These are phyloP conservation scores for Molorchus minor DNA, from an alignment of 2,888 invertebrate species.

Conservation along the genomic window DNA sequence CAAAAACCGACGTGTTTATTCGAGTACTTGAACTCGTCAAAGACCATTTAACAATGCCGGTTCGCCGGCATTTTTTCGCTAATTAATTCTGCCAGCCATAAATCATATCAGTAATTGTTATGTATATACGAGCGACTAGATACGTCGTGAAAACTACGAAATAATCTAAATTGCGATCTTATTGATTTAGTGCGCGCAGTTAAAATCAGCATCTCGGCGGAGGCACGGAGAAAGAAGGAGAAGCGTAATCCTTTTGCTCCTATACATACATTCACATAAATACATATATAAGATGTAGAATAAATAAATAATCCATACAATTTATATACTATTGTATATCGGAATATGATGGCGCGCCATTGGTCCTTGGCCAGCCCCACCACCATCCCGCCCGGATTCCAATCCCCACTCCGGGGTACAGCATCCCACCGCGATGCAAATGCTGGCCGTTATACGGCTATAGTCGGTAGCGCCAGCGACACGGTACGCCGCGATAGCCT, in stretches of 20 bases:
- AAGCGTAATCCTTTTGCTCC: slow-evolving; percentile 56
- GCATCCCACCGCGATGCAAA: slow-evolving; percentile 52
- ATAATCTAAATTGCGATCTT: slow-evolving; percentile 52
- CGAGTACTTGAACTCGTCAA: no score
- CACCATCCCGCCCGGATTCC: slow-evolving; percentile 51
- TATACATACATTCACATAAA: slow-evolving; percentile 62
- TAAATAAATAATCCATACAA: slow-evolving; percentile 66
- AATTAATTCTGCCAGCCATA: background rate
- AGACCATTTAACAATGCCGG: no score
- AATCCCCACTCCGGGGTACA: slow-evolving; percentile 57
- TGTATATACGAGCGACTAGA: slow-evolving; percentile 7
- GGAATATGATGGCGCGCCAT: slow-evolving; percentile 51
- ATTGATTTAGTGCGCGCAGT: slow-evolving; percentile 56
- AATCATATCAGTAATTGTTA: slow-evolving; percentile 13
- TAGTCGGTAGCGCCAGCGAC: slow-evolving; percentile 57
- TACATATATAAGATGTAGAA: slow-evolving; percentile 64
- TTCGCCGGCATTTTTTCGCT: background rate
- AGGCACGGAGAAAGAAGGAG: slow-evolving; percentile 48
- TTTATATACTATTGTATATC: slow-evolving; percentile 65
- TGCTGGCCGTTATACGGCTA: slow-evolving; percentile 60
- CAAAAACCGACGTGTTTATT: no score
- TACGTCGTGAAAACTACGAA: slow-evolving; percentile 27
- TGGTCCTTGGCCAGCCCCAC: slow-evolving; percentile 54
- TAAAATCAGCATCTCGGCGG: slow-evolving; percentile 50
- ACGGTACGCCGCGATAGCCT: slow-evolving; percentile 38